Base-by-base conservation (phyloP, 2,113 vertebrate genomes). In the Melanostigma gelatinosum region DNA sequence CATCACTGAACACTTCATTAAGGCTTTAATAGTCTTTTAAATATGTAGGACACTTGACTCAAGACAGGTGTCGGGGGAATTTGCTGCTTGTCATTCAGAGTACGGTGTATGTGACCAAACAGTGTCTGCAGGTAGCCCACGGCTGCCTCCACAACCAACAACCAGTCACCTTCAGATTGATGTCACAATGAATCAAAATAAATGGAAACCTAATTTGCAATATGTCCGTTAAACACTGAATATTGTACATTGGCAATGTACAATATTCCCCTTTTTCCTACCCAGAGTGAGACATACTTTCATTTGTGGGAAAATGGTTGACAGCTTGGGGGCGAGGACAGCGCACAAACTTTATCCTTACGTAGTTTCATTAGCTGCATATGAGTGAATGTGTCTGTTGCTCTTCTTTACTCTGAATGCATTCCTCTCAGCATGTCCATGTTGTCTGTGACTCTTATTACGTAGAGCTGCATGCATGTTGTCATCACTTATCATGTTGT, bases 1-100 rank as follows among this genome's bases (percentile, higher is more conserved):
- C 89, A 86, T 92, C 91, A 84, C 85, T 87, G 86, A 92, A 91
- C 91, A 93, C 89, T 94, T 94, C 92, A 94, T 94, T 94, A 94
- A 63, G 77, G 74, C 86, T 87, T 89, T 92, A 91, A 93, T 92
- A 80, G 87, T 80, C 81, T 92, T 89, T 91, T 90, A 89, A 93
- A 90, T 88, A 80, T 88, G 89, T 83, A 82, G 86, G 91, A 84
- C 89, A 88, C 89, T 90, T 73, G 82, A 89, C 84, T 87, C 85
- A 70, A 91, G 82, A 84, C 74, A 71, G 80, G 60, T 74, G 79
- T 82, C 79, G 3, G 40, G 89, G 88, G 87, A 83, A 77, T 83
- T 77, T 68, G 62, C 82, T 79, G 60, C 76, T 90, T 91, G 89
- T 90, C 91, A 90, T 88, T 92, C 91, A 92, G 55, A 57, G 73